These are phyloP conservation scores for Pterois miles DNA, from an alignment of 2,797 vertebrate genomes.

Conservation along the genomic window DNA sequence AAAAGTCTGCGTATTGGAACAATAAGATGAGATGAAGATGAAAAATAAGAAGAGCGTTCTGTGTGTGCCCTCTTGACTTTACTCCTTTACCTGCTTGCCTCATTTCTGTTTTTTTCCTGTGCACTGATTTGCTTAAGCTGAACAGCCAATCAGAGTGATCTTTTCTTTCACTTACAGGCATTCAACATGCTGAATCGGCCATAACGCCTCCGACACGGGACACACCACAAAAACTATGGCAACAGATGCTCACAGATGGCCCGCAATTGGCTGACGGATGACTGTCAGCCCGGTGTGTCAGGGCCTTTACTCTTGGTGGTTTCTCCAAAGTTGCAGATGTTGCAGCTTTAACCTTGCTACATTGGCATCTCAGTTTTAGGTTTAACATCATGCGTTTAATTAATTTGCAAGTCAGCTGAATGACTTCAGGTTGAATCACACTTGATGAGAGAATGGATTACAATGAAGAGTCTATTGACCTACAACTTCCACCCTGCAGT, in stretches of 20 bases:
- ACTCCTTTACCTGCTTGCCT: no score
- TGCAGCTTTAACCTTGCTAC: not conserved
- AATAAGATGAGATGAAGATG: no score
- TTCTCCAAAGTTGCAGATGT: not conserved
- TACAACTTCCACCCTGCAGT: not conserved
- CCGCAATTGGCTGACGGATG: not conserved
- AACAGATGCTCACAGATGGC: no score
- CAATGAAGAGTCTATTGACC: not conserved
- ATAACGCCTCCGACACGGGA: not conserved
- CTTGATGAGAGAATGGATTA: not conserved
- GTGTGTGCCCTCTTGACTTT: no score
- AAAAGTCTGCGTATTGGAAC: no score
- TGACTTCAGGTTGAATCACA: not conserved
- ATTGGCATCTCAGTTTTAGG: not conserved
- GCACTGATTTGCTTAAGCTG: no score
- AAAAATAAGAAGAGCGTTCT: no score
- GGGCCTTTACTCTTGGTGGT: not conserved
- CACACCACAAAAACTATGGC: not conserved
- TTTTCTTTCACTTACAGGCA: no score
- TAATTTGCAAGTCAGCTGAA: not conserved
- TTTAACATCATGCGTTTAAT: not conserved
- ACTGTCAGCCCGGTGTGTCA: fast-evolving
- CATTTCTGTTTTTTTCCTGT: no score
- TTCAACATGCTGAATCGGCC: not conserved
- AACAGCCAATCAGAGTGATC: no score